Percentiles rank a stretch among this genome's conserved stretches.
Evolutionary conservation across 2,113 vertebrate species (phyloP).

Genomic region (Todiramphus chloris): DNA sequence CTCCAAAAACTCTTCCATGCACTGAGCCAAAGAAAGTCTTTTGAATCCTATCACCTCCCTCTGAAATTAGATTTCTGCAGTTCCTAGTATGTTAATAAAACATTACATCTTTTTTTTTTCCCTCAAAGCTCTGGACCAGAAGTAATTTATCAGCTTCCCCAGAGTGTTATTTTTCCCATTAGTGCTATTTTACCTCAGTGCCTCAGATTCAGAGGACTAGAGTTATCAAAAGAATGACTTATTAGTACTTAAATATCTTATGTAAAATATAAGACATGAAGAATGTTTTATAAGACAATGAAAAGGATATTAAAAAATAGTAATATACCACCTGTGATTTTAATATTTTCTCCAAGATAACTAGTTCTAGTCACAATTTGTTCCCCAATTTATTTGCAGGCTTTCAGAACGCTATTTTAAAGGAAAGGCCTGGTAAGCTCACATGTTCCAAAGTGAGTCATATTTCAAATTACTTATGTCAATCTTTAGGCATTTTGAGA

Average conservation of each 20-base stretch:
- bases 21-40: background rate
- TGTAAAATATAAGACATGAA: background rate
- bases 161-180: background rate
- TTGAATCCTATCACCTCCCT: background rate
- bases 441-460: background rate
- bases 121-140: background rate
- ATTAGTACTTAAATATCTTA: background rate
- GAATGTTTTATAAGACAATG: background rate
- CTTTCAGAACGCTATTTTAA: background rate
- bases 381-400: background rate
- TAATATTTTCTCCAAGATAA: background rate
- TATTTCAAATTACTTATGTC: background rate
- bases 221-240: background rate
- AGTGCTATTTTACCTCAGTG: background rate
- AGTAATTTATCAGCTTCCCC: background rate
- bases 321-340: background rate
- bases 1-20: background rate
- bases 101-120: background rate
- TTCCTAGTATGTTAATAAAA: background rate
- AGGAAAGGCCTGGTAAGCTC: background rate
- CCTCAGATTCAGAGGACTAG: background rate
- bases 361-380: background rate
- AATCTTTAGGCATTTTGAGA: background rate
- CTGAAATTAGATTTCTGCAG: background rate
- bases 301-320: background rate